phyloP scores from a whole-genome alignment of 2,797 vertebrate genomes.

The Dromococcyx pavoninus region DNA sequence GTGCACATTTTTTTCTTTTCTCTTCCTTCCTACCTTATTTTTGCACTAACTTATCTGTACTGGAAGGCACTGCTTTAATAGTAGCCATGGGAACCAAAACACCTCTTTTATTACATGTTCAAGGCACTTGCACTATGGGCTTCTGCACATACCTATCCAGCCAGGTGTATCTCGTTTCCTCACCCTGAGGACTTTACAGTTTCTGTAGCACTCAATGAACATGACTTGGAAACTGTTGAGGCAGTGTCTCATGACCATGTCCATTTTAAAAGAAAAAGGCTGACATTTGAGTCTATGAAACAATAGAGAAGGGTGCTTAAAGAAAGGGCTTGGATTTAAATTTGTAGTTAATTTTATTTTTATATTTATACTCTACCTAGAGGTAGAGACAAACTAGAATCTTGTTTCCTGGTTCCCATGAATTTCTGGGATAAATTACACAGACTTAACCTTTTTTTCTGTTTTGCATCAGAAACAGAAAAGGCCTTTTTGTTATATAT shows the following conservation, averaged over 20 bases:
- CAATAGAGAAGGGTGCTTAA: neutral
- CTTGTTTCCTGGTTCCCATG: neutral
- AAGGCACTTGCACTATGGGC: neutral
- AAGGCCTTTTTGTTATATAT: neutral
- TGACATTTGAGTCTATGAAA: neutral
- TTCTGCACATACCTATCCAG: neutral
- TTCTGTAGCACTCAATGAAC: neutral
- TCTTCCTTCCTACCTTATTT: neutral
- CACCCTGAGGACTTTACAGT: neutral
- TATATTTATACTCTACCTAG: neutral
- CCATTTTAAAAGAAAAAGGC: neutral
- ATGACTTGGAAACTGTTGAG: neutral
- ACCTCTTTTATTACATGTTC: neutral
- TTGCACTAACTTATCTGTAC: neutral
- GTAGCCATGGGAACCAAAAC: neutral
- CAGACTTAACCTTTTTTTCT: neutral
- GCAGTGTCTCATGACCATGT: neutral
- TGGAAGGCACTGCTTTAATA: neutral
- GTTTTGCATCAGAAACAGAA: neutral
- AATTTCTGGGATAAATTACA: neutral
- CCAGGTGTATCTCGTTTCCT: neutral
- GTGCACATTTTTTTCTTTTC: neutral
- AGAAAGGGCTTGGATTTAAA: neutral
- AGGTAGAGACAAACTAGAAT: neutral
- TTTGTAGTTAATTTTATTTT: neutral